A percentile compares a stretch with the other conserved stretches of the same genome.
phyloP scores from a whole-genome alignment of 2,797 vertebrate genomes.

The Pipistrellus kuhlii region DNA sequence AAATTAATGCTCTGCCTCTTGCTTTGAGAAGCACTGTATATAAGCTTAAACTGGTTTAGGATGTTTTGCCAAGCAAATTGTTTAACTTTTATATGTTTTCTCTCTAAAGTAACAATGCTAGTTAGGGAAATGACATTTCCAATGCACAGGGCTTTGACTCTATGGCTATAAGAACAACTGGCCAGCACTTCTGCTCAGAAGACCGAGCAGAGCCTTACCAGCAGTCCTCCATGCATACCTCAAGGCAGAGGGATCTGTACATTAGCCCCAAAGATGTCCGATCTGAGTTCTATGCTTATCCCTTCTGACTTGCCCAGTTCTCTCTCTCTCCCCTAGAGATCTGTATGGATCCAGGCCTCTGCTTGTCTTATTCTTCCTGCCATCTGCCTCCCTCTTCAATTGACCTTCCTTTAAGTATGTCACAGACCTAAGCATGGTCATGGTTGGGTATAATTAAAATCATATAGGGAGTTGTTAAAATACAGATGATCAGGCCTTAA shows the following conservation, averaged over 20 bases:
- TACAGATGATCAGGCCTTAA: neutral
- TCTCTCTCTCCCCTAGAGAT: neutral
- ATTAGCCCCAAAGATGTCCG: neutral
- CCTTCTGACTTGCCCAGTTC: neutral
- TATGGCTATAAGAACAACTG: neutral
- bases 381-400: neutral
- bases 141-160: neutral
- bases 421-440: neutral
- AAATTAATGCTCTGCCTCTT: neutral
- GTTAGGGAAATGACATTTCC: neutral
- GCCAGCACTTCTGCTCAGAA: neutral
- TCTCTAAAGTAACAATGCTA: neutral
- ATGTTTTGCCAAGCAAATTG: neutral
- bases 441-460: neutral
- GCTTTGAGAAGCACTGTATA: neutral
- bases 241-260: rapidly evolving
- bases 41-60: neutral
- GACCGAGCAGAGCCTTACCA: neutral
- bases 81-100: neutral
- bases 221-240: rapidly evolving
- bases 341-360: neutral
- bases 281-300: neutral
- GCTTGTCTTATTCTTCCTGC: neutral
- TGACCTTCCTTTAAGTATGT: neutral
- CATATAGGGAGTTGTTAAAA: neutral